Evolutionary conservation across 2,888 invertebrate species (phyloP).

Genomic region (Sminthurides aquaticus): DNA sequence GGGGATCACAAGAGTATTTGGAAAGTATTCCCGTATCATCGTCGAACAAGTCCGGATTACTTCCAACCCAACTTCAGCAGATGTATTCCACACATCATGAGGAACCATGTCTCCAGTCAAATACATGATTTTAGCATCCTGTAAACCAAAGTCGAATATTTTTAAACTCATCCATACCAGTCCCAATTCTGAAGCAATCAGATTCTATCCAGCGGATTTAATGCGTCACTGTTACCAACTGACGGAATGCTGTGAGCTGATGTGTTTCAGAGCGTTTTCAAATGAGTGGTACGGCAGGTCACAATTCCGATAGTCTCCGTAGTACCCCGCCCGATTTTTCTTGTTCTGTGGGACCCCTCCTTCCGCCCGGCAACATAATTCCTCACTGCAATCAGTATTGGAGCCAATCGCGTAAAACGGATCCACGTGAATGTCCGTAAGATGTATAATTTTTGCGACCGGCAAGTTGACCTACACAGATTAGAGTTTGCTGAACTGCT

Average conservation of each 20-base stretch:
- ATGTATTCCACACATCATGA: slow-evolving; percentile 42
- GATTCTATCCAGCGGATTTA: too few species aligned
- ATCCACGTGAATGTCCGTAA: slow-evolving; percentile 41
- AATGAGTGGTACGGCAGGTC: slow-evolving; percentile 38
- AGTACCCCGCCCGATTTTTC: slow-evolving; percentile 32
- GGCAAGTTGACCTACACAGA: slow-evolving; percentile 21
- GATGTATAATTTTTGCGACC: slow-evolving; percentile 35
- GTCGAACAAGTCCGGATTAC: slow-evolving; percentile 30
- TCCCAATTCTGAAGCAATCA: too few species aligned
- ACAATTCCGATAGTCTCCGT: slow-evolving; percentile 37
- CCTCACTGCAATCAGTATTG: slow-evolving; percentile 36
- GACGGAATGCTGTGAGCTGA: slow-evolving; percentile 39
- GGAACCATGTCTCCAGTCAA: slow-evolving; percentile 43
- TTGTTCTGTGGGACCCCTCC: slow-evolving; percentile 27
- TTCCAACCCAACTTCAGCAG: slow-evolving; percentile 27
- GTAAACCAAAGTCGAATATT: not conserved
- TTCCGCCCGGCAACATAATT: slow-evolving; percentile 35
- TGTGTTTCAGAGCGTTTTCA: slow-evolving; percentile 39
- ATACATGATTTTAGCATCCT: slow-evolving; percentile 41
- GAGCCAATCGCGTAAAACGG: slow-evolving; percentile 31
- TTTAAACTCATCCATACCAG: not conserved
- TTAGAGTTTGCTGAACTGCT: not conserved
- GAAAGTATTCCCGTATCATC: slow-evolving; percentile 35
- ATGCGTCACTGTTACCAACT: slow-evolving; percentile 4
- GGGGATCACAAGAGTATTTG: slow-evolving; percentile 34